Conservation (phyloP, 2,797 vertebrate genomes). For the Lagocephalus sceleratus region DNA sequence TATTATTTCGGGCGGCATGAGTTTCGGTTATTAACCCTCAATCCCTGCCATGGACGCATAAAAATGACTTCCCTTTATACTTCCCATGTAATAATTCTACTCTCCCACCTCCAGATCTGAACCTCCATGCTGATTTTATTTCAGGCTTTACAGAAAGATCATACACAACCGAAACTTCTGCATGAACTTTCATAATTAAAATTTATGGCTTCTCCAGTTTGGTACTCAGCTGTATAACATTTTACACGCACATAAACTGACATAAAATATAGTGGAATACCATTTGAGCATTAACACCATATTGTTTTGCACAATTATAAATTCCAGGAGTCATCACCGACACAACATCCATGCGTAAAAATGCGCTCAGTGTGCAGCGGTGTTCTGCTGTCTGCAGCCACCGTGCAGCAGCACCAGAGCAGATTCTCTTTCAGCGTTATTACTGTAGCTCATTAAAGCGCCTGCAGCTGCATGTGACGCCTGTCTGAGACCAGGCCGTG, state of each 20-base stretch:
- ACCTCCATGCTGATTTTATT: not conserved
- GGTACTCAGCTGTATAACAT: not conserved
- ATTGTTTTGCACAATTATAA: not conserved
- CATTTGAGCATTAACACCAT: conserved; percentile 1
- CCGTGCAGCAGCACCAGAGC: conserved; percentile 5
- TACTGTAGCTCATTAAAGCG: conserved; percentile 25
- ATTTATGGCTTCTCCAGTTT: not conserved
- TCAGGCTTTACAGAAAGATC: too few species aligned
- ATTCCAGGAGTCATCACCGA: not conserved
- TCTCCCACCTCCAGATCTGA: too few species aligned
- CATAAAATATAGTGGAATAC: not conserved
- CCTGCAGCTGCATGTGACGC: conserved; percentile 7
- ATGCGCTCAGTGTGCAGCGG: not conserved
- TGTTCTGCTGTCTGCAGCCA: not conserved
- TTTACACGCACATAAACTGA: not conserved
- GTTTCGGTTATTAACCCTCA: too few species aligned
- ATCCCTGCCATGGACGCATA: too few species aligned
- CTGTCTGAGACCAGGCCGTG: conserved; percentile 17
- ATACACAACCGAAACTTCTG: too few species aligned
- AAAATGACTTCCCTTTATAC: too few species aligned
- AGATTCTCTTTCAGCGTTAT: conserved; percentile 16
- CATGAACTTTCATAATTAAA: not conserved
- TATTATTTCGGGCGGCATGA: too few species aligned
- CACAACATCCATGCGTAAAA: not conserved
- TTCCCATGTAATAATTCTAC: too few species aligned